Conservation (phyloP, 92 coral and sea anemone genomes). For the Epizoanthus stellaris region DNA sequence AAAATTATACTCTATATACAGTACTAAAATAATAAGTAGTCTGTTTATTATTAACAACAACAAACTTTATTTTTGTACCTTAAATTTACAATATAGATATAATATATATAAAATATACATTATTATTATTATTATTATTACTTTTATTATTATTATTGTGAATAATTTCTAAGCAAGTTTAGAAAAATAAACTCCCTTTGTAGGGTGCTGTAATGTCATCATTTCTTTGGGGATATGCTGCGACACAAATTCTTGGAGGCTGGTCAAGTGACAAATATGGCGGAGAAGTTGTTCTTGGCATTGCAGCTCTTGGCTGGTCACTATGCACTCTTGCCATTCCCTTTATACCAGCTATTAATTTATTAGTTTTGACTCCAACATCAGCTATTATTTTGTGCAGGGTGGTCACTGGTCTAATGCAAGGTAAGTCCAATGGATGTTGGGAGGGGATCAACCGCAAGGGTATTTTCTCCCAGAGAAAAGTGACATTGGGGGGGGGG, state of each 20-base stretch:
- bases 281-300: constrained; percentile 62
- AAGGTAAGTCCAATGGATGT: not conserved
- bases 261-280: constrained; percentile 81
- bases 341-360: constrained; percentile 36
- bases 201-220: constrained; percentile 83
- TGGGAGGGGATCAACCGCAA: too few relatives aligned
- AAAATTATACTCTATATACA: too few relatives aligned
- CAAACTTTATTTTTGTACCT: too few relatives aligned
- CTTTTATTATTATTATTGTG: too few relatives aligned
- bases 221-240: constrained; percentile 83
- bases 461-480: too few relatives aligned
- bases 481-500: too few relatives aligned
- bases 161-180: too few relatives aligned
- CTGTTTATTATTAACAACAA: too few relatives aligned
- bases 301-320: constrained; percentile 64
- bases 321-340: constrained; percentile 54
- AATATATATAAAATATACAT: too few relatives aligned
- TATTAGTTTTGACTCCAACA: constrained; percentile 19
- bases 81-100: too few relatives aligned
- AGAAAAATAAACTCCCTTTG: not conserved
- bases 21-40: too few relatives aligned
- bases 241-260: constrained; percentile 77
- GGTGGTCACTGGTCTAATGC: constrained; percentile 23
- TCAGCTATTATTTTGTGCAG: constrained; percentile 28
- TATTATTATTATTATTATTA: too few relatives aligned